These are phyloP conservation scores for Plutella xylostella DNA, from an alignment of 2,888 invertebrate genomes.

Conservation along the genomic window DNA sequence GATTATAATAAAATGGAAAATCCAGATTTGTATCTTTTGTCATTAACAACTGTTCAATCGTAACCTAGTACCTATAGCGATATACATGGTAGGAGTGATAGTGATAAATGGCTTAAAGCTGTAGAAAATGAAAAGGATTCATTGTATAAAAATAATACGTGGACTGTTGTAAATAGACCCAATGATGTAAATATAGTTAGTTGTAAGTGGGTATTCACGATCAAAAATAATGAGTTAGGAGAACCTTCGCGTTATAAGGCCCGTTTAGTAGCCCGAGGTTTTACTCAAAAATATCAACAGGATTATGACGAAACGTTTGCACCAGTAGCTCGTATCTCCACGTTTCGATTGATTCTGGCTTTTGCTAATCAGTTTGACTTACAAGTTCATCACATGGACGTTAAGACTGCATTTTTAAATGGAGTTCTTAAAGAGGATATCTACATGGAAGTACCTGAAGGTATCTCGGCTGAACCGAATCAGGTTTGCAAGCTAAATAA, in stretches of 20 bases:
- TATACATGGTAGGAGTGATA: slow-evolving; percentile 15
- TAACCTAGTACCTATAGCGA: slow-evolving; percentile 16
- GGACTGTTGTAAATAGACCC: slow-evolving; percentile 19
- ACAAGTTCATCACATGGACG: slow-evolving; percentile 20
- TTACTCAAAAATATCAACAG: slow-evolving; percentile 21
- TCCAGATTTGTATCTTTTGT: too few species aligned
- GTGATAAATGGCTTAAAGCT: slow-evolving; percentile 15
- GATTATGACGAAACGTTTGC: slow-evolving; percentile 17
- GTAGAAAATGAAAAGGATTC: slow-evolving; percentile 19
- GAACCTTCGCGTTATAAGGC: slow-evolving; percentile 21
- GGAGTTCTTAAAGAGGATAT: slow-evolving; percentile 19
- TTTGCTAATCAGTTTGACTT: slow-evolving; percentile 1
- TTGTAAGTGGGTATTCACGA: slow-evolving; percentile 20
- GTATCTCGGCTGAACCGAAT: slow-evolving; percentile 14
- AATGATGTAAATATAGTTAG: slow-evolving; percentile 21
- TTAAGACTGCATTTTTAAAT: slow-evolving; percentile 22
- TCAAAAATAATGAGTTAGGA: slow-evolving; percentile 20
- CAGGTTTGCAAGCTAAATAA: slow-evolving; percentile 25
- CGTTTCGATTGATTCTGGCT: background rate
- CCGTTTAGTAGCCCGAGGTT: slow-evolving; percentile 25
- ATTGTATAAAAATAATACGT: slow-evolving; percentile 20
- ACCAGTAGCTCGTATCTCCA: background rate
- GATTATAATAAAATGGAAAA: slow-evolving; percentile 14
- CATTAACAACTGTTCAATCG: too few species aligned
- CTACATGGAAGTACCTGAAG: slow-evolving; percentile 21